Evolutionary conservation across 1,140 invertebrate genomes (phyloP), one percentile per base, ranked within the genome.

Genomic region (Chironomus striatipennis): DNA sequence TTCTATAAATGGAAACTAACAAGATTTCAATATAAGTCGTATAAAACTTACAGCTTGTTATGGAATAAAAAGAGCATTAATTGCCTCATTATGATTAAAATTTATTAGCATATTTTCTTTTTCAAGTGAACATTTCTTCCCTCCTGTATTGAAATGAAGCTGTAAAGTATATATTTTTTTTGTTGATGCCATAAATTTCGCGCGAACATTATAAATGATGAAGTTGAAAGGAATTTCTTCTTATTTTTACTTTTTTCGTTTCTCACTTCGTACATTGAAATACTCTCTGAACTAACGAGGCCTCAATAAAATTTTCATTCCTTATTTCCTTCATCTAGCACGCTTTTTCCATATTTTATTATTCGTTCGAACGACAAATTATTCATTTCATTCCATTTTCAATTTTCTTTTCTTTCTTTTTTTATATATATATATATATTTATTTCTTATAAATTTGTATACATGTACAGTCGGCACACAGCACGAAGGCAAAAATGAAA

Each of bases 221-320:
- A 17, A 20, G 20, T 20, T 20, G 10, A 70, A 70, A 70, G 20
- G 65, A 70, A 70, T 70, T 70, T 34, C 5, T 34, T 34, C 5
- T 34, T 34, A 1, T 34, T 34, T 5, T 34, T 34, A 34, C 5
- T 34, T 5, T 34, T 34, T 34, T 34, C 24, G 24, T 34, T 34
- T 34, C 24, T 34, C 24, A 34, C 24, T 34, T 34, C 24, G 24
- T 34, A 34, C 24, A 34, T 34, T 34, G 24, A 34, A 34, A 34
- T 34, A 34, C 20, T 18, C 18, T 18, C n/a, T 67, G 15, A 70
- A 57, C 47, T 57, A 70, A 70, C 65, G 65, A 70, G 17, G 6
- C 47, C n/a, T 21, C 65, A 70, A 70, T 70, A 70, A 70, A 70
- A 70, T 70, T 70, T 70, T 70, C 65, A 70, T 70, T 70, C 18